Percentiles rank a stretch among this genome's conserved stretches.
These are phyloP conservation scores for Mastomys coucha DNA, from an alignment of 2,113 vertebrate genomes.

Conservation along the genomic window DNA sequence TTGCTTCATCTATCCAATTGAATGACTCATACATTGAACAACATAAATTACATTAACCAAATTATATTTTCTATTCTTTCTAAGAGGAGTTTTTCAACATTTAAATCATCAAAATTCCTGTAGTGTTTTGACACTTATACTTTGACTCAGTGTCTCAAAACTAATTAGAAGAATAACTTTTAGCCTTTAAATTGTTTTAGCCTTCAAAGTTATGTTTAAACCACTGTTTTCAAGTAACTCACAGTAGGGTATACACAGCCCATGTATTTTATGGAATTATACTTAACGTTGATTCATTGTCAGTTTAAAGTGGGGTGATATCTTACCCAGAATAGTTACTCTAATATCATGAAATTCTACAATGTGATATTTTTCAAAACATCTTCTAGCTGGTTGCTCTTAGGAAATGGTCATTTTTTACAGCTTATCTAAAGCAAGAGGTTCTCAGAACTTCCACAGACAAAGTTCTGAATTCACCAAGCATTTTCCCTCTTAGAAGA, in stretches of 20 bases:
- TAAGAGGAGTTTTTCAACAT: not conserved
- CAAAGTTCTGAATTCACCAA: no score
- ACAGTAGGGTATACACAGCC: fast-evolving
- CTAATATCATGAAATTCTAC: not conserved
- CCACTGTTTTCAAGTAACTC: not conserved
- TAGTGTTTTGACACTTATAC: not conserved
- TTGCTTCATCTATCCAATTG: not conserved
- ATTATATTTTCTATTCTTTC: not conserved
- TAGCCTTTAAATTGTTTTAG: not conserved
- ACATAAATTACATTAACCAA: not conserved
- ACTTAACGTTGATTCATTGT: not conserved
- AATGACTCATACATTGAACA: not conserved
- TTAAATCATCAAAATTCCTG: not conserved
- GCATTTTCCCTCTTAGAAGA: not conserved
- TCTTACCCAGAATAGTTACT: not conserved
- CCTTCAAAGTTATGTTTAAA: not conserved
- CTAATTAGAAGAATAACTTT: not conserved
- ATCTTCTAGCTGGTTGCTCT: fast-evolving
- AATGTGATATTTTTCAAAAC: no score
- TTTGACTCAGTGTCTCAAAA: not conserved
- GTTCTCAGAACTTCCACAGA: not conserved
- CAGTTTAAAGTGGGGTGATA: not conserved
- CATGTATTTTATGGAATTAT: not conserved
- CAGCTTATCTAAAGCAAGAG: not conserved
- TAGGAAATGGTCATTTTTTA: fast-evolving